Evolutionary conservation across 2,113 vertebrate genomes (phyloP).

Genomic region (Galeopterus variegatus): DNA sequence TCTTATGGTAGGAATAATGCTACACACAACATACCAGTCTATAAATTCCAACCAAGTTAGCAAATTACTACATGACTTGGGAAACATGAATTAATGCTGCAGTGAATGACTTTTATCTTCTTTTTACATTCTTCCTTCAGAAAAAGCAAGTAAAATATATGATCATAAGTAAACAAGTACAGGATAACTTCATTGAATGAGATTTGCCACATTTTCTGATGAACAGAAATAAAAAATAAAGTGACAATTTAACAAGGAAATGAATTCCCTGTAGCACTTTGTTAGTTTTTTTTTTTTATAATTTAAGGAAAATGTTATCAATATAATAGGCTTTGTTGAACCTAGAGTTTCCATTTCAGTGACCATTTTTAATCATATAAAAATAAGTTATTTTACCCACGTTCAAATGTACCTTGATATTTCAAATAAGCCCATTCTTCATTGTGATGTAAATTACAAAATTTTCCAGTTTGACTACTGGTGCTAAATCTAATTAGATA

Average conservation of each 20-base stretch:
- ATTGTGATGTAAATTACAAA: neutral
- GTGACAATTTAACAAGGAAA: neutral
- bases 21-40: conserved; percentile 70
- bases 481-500: neutral
- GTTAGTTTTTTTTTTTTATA: neutral
- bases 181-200: conserved; percentile 67
- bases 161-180: conserved; percentile 67
- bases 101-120: conserved; percentile 63
- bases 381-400: neutral
- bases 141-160: conserved; percentile 63
- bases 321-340: neutral
- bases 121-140: conserved; percentile 65
- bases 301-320: neutral
- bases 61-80: conserved; percentile 72
- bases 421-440: neutral
- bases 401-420: neutral
- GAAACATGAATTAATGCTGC: conserved; percentile 78
- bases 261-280: neutral
- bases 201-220: conserved; percentile 51
- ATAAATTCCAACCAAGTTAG: conserved; percentile 84
- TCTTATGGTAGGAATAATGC: conserved; percentile 74
- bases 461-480: neutral
- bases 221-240: conserved; percentile 5
- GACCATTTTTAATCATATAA: conserved; percentile 24
- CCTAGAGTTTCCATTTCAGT: neutral